Conservation (phyloP, 2,888 invertebrate genomes). For the Epinotia nisella region DNA sequence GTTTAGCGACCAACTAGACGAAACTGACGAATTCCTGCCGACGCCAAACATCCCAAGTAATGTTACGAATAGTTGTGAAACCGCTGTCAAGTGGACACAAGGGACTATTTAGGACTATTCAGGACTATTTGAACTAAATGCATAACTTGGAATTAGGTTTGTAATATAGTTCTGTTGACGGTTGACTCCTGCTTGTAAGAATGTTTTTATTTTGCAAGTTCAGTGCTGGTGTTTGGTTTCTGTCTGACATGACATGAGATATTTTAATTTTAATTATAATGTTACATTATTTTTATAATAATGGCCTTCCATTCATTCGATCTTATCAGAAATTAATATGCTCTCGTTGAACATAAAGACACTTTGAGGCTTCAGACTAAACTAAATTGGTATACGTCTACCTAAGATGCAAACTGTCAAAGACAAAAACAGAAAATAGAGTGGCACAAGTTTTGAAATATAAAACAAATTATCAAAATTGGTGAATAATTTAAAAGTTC, state of each 20-base stretch:
- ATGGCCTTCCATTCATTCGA: too few relatives aligned
- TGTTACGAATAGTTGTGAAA: slow-evolving; percentile 33
- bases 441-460: too few relatives aligned
- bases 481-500: too few relatives aligned
- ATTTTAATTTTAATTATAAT: too few relatives aligned
- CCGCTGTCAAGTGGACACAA: slow-evolving; percentile 33
- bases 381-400: too few relatives aligned
- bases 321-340: too few relatives aligned
- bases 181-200: not conserved
- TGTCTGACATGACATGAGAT: not conserved
- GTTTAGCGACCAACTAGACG: slow-evolving; percentile 32
- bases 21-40: slow-evolving; percentile 39
- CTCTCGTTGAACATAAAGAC: too few relatives aligned
- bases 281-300: too few relatives aligned
- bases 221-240: not conserved
- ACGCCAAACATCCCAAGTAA: slow-evolving; percentile 32
- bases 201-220: not conserved
- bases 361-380: too few relatives aligned
- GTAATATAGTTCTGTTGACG: not conserved
- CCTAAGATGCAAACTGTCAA: too few relatives aligned
- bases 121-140: slow-evolving; percentile 26
- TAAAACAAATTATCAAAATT: too few relatives aligned
- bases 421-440: too few relatives aligned
- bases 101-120: slow-evolving; percentile 36
- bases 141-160: slow-evolving; percentile 25